A percentile compares a stretch with the other conserved stretches of the same genome.
Evolutionary conservation across 2,113 vertebrate species (phyloP).

Genomic region (Caranx melampygus): DNA sequence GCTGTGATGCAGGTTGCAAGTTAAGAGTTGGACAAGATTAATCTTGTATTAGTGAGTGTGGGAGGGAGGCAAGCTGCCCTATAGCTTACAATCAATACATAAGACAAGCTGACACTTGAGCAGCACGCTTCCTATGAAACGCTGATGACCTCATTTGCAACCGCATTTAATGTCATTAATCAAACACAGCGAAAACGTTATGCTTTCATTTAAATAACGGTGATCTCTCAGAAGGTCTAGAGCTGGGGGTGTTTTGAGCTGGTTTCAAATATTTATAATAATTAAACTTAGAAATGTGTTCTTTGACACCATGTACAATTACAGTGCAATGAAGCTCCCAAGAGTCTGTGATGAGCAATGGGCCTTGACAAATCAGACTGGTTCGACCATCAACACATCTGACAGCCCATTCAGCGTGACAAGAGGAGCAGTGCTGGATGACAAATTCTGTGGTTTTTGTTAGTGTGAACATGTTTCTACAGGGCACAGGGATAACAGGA

Average conservation of each 20-base stretch:
- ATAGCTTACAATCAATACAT: neutral
- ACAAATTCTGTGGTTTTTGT: neutral
- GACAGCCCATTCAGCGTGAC: neutral
- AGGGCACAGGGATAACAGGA: neutral
- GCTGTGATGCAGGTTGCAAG: neutral
- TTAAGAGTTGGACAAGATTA: constrained; percentile 11
- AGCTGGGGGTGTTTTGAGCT: neutral
- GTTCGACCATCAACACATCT: constrained; percentile 7
- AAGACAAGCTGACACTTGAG: neutral
- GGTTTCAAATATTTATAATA: neutral
- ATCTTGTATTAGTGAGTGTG: constrained; percentile 10
- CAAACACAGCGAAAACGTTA: neutral
- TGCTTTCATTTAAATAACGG: neutral
- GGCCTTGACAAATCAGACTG: neutral
- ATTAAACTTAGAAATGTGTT: neutral
- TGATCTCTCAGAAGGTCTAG: neutral
- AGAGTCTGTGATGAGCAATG: neutral
- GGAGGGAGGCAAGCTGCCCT: neutral
- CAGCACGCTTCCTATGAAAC: neutral
- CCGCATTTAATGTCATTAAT: neutral
- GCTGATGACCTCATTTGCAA: neutral
- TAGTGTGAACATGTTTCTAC: neutral
- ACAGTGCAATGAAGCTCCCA: neutral
- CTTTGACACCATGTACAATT: neutral
- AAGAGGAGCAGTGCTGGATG: neutral